phyloP scores from a whole-genome alignment of 2,113 vertebrate genomes.

The Prionailurus bengalensis region DNA sequence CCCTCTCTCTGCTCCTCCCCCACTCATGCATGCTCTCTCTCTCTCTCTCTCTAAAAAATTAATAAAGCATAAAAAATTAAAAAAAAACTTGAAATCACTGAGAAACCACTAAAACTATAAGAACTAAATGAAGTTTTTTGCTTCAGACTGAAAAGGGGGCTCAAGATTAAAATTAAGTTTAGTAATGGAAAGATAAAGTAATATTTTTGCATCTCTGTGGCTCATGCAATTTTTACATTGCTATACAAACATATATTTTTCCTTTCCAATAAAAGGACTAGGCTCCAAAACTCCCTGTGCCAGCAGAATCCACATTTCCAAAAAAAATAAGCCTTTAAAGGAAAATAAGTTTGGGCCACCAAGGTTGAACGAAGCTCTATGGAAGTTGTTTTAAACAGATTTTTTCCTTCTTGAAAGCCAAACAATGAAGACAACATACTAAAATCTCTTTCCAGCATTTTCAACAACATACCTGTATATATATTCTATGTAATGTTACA shows the following conservation, averaged over 20 bases:
- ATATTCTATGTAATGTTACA: neutral
- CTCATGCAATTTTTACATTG: slow-evolving; percentile 60
- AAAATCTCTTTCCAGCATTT: neutral
- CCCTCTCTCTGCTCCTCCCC: too few relatives aligned
- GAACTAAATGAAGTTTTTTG: slow-evolving; percentile 51
- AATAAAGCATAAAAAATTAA: too few relatives aligned
- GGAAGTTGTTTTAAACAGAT: slow-evolving; percentile 15
- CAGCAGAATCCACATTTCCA: slow-evolving; percentile 63
- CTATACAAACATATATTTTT: slow-evolving; percentile 59
- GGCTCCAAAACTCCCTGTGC: slow-evolving; percentile 53
- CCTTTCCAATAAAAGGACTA: slow-evolving; percentile 39
- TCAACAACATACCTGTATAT: neutral
- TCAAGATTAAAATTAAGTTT: slow-evolving; percentile 58
- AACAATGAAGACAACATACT: neutral
- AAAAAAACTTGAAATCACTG: slow-evolving; percentile 39
- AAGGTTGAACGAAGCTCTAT: slow-evolving; percentile 58
- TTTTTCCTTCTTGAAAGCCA: slow-evolving; percentile 33
- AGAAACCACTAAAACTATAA: slow-evolving; percentile 14
- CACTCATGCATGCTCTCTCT: too few relatives aligned
- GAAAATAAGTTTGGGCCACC: slow-evolving; percentile 49
- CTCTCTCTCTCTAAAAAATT: too few relatives aligned
- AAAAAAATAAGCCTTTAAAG: slow-evolving; percentile 61
- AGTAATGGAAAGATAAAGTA: slow-evolving; percentile 58
- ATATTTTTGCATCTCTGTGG: slow-evolving; percentile 65
- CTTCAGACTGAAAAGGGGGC: neutral